phyloP scores from a whole-genome alignment of 2,113 vertebrate species.

The Elgaria multicarinata region DNA sequence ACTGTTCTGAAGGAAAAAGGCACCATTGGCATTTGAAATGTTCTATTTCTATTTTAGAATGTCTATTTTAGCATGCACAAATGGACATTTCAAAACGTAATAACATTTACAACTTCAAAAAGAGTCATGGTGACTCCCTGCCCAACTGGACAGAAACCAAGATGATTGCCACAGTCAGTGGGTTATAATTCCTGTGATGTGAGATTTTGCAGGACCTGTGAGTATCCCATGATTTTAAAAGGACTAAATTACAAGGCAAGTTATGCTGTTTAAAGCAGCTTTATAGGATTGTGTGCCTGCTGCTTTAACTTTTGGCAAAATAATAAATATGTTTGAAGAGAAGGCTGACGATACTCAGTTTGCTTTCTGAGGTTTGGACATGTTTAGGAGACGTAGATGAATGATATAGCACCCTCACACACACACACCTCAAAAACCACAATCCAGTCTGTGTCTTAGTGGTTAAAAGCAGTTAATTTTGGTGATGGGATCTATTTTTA shows the following conservation, averaged over 20 bases:
- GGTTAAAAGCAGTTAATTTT: neutral
- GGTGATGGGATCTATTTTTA: neutral
- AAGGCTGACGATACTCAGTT: neutral
- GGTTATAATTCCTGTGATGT: neutral
- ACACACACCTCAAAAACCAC: neutral
- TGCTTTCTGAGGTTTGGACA: neutral
- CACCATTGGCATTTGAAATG: neutral
- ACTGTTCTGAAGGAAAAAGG: neutral
- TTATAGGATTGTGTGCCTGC: neutral
- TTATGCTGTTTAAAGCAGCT: neutral
- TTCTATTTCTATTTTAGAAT: neutral
- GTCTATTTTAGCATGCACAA: neutral
- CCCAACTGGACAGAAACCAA: neutral
- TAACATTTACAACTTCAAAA: neutral
- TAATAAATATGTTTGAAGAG: neutral
- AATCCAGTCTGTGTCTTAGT: neutral
- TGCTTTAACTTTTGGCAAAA: conserved; percentile 2
- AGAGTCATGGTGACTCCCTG: neutral
- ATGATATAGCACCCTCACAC: neutral
- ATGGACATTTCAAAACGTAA: conserved; percentile 7
- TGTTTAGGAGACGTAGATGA: neutral
- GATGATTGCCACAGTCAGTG: neutral
- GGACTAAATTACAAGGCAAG: neutral
- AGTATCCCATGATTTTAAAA: neutral
- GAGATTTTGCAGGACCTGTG: conserved; percentile 12